Base-by-base conservation (phyloP, 2,797 vertebrate genomes). In the Sandelia bainsii region DNA sequence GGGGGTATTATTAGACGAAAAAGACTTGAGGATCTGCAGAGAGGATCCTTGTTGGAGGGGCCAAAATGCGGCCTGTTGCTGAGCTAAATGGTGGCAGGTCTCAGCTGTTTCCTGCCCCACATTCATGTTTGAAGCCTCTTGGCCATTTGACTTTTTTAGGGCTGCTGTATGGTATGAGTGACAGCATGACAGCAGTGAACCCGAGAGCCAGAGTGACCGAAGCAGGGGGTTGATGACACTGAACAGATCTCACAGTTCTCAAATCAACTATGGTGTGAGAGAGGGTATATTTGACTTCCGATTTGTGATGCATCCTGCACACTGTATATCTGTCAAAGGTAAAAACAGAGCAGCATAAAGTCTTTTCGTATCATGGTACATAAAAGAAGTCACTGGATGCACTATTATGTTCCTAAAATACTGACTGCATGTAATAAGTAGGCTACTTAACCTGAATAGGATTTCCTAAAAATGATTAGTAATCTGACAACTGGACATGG, bases 181-280 rank as follows among this genome's bases (percentile, higher is more conserved):
- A 69, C 73, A 63, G 48, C 63, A 20, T 79, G 82, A 80, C 76
- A 79, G 62, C 56, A 13, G 71, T 72, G 74, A 86, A 69, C 77
- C 66, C 65, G 56, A 72, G 59, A 58, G 39, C 46, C 8, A 0
- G 8, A 20, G 39, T 34, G 42, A 58, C 58, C 51, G 19, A 42
- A 71, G 39, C 42, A 69, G 58, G 46, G 70, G 16, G 67, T 5
- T n/a, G 46, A 54, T 60, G 75, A 82, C 80, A 54, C 65, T 66
- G 61, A 77, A 32, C 69, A 76, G 63, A 75, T 79, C 29, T 39
- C 20, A 17, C 54, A 52, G 27, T 23, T 54, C 17, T 42, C 29
- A 5, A n/a, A 58, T 64, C 62, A 50, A 46, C 20, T 25, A 9
- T 3, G 39, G 51, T 69, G 16, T 29, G 29, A 34, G 14, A 1